phyloP scores from a whole-genome alignment of 2,113 vertebrate genomes.

The Dicrurus megarhynchus region DNA sequence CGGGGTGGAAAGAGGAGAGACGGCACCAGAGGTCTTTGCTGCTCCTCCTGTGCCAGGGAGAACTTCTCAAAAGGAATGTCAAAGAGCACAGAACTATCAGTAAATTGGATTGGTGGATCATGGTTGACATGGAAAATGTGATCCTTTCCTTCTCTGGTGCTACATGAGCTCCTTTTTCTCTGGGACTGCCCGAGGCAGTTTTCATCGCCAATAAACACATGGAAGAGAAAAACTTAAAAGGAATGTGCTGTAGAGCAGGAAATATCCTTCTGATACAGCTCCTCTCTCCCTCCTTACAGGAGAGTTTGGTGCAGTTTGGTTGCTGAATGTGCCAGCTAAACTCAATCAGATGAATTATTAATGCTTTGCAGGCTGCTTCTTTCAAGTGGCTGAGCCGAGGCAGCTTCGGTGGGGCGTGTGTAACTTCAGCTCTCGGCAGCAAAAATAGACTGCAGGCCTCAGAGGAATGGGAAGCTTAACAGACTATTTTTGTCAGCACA shows the following conservation, averaged over 20 bases:
- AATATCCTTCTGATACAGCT: background rate
- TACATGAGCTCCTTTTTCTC: background rate
- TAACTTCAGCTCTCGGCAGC: constrained; percentile 8
- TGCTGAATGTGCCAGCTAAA: background rate
- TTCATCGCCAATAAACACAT: accelerated
- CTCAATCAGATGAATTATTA: constrained; percentile 55
- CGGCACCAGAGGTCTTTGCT: background rate
- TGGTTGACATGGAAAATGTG: background rate
- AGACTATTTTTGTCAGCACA: constrained; percentile 53
- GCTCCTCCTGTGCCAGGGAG: background rate
- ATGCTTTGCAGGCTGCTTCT: constrained; percentile 20
- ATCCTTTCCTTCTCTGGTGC: background rate
- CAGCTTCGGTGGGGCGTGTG: constrained; percentile 15
- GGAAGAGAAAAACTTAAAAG: background rate
- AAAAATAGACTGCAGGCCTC: constrained; percentile 56
- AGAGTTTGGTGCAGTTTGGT: constrained; percentile 34
- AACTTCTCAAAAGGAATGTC: background rate
- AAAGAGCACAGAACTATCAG: background rate
- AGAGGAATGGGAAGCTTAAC: constrained; percentile 49
- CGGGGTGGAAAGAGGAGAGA: background rate
- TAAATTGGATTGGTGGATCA: background rate
- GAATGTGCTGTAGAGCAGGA: background rate
- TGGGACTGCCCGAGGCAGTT: background rate
- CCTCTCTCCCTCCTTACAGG: background rate
- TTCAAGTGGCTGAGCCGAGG: background rate